Percentiles rank a stretch among this genome's conserved stretches.
phyloP scores from a whole-genome alignment of 23 tunicate species.

The Clavelina lepadiformis region DNA sequence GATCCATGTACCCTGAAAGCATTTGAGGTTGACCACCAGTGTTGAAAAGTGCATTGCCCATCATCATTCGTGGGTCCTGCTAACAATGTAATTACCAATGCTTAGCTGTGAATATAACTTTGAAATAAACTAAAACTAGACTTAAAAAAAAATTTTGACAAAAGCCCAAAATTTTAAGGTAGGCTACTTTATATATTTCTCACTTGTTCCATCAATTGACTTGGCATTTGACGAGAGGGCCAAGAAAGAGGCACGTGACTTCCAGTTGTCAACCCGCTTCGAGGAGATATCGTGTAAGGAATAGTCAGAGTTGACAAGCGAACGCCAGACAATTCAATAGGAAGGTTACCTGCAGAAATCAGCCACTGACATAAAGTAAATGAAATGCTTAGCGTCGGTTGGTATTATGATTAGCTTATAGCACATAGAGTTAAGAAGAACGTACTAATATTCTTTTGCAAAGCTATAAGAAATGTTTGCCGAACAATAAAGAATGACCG shows the following conservation, averaged over 20 bases:
- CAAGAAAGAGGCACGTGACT: constrained; percentile 95
- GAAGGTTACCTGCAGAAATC: constrained; percentile 85
- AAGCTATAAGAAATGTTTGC: too few relatives aligned
- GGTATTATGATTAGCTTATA: too few relatives aligned
- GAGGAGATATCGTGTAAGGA: constrained; percentile 97
- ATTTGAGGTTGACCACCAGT: constrained; percentile 53
- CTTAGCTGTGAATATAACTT: background rate
- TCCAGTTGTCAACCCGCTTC: constrained; percentile 81
- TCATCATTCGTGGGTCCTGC: constrained; percentile 78
- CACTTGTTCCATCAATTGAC: constrained; percentile 63
- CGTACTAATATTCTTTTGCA: too few relatives aligned
- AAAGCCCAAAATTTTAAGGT: background rate
- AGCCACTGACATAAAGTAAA: too few relatives aligned
- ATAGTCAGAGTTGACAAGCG: constrained; percentile 83
- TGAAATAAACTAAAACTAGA: background rate
- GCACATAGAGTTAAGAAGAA: too few relatives aligned
- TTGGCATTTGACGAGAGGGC: constrained; percentile 62
- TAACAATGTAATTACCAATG: background rate
- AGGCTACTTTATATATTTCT: too few relatives aligned
- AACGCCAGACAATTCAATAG: constrained; percentile 98
- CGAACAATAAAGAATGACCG: too few relatives aligned
- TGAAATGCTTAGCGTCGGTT: too few relatives aligned
- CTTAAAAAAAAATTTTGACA: background rate
- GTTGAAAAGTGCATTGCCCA: constrained; percentile 42
- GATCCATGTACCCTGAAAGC: constrained; percentile 84